Percentiles rank a stretch among this genome's conserved stretches.
These are phyloP conservation scores for Strongylocentrotus purpuratus DNA, from an alignment of 35 echinoderm and acorn worm genomes.

Conservation along the genomic window DNA sequence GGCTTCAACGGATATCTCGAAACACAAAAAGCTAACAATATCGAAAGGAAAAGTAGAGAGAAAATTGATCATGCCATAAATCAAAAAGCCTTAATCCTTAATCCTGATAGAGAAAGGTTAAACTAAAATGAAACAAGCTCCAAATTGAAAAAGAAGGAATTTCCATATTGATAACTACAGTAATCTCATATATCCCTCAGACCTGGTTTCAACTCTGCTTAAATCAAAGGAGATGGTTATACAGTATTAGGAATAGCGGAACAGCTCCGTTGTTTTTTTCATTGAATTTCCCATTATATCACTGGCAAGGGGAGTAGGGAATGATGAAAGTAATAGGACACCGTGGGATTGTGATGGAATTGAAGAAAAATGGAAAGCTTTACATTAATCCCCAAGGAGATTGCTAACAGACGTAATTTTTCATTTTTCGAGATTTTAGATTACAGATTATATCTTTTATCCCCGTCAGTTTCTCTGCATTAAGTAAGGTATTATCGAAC, in stretches of 20 bases:
- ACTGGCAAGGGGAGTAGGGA: not conserved
- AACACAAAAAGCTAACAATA: not conserved
- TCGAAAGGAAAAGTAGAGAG: not conserved
- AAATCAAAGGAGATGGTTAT: not conserved
- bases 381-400: not conserved
- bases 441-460: not conserved
- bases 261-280: not conserved
- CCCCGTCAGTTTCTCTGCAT: not conserved
- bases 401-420: constrained; percentile 13
- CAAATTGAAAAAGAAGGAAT: not conserved
- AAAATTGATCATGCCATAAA: not conserved
- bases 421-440: constrained; percentile 12
- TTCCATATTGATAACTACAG: not conserved
- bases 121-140: not conserved
- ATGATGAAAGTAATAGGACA: not conserved
- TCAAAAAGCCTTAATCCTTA: not conserved
- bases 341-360: not conserved
- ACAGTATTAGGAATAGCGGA: not conserved
- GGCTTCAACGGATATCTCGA: not conserved
- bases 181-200: not conserved
- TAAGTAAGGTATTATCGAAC: constrained; percentile 4
- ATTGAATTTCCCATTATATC: not conserved
- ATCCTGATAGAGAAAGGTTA: not conserved
- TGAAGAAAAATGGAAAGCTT: not conserved
- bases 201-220: not conserved